Evolutionary conservation across 2,888 invertebrate species (phyloP).

Genomic region (Thalpophila matura): DNA sequence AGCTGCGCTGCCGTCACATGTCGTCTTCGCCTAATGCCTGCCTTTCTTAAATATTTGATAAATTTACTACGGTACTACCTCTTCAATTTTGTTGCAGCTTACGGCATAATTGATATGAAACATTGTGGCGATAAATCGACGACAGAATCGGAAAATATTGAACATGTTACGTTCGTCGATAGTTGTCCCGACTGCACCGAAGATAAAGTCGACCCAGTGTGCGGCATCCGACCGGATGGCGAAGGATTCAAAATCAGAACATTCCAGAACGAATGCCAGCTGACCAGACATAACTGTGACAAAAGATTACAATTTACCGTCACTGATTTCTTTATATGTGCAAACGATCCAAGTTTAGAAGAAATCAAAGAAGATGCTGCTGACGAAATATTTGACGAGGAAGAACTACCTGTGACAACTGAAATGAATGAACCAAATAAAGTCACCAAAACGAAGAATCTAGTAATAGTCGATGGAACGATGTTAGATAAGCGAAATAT

Average conservation of each 20-base stretch:
- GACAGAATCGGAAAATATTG: neutral
- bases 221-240: slow-evolving; percentile 75
- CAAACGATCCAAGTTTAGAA: neutral
- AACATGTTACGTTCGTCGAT: slow-evolving; percentile 3
- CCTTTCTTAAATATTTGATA: slow-evolving; percentile 40
- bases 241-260: slow-evolving; percentile 74
- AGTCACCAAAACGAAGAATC: slow-evolving; percentile 50
- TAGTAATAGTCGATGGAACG: slow-evolving; percentile 75
- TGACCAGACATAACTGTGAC: slow-evolving; percentile 75
- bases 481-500: slow-evolving; percentile 70
- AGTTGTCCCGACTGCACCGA: slow-evolving; percentile 56
- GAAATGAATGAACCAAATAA: slow-evolving; percentile 9
- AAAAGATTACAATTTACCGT: slow-evolving; percentile 65
- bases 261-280: slow-evolving; percentile 75
- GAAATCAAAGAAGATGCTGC: slow-evolving; percentile 8
- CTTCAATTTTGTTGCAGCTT: slow-evolving; percentile 49
- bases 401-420: slow-evolving; percentile 10
- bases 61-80: neutral
- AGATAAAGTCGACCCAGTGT: slow-evolving; percentile 61
- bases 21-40: slow-evolving; percentile 8
- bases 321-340: slow-evolving; percentile 76
- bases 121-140: slow-evolving; percentile 20
- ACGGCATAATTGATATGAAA: slow-evolving; percentile 44
- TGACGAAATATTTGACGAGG: slow-evolving; percentile 33
- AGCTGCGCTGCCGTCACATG: neutral